Percentiles rank a stretch among this genome's conserved stretches.
Conservation (phyloP, 2,113 vertebrate species). For the Petrocephalus zakoni region DNA sequence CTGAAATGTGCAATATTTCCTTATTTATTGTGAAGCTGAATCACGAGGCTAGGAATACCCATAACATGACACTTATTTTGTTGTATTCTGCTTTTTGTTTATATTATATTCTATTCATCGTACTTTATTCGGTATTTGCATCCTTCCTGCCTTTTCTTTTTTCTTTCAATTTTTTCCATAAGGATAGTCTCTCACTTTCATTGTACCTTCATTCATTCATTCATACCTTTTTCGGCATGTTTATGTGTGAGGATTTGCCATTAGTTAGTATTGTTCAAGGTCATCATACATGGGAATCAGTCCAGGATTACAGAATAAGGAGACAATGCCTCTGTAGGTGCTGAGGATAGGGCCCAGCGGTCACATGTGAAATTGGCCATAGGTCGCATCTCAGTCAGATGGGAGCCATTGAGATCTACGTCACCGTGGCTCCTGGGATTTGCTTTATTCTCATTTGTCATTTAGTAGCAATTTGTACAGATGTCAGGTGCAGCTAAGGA, state of each 20-base stretch:
- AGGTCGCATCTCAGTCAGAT: background rate
- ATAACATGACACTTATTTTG: background rate
- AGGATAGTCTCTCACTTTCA: background rate
- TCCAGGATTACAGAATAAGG: background rate
- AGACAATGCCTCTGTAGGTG: background rate
- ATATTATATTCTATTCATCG: background rate
- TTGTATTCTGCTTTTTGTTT: background rate
- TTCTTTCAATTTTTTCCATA: background rate
- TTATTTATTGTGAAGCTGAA: background rate
- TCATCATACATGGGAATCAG: background rate
- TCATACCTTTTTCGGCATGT: background rate
- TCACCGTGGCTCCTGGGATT: background rate
- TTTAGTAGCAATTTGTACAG: background rate
- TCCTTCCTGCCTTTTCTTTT: background rate
- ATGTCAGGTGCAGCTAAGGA: background rate
- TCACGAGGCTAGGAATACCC: background rate
- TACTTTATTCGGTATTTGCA: background rate
- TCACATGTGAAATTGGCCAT: background rate
- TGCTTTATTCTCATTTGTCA: background rate
- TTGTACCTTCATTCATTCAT: background rate
- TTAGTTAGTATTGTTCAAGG: background rate
- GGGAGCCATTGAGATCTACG: background rate
- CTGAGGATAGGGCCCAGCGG: background rate
- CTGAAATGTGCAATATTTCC: background rate
- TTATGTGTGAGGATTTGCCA: background rate